phyloP scores from a whole-genome alignment of 2,113 vertebrate genomes.

The Oryzias javanicus region DNA sequence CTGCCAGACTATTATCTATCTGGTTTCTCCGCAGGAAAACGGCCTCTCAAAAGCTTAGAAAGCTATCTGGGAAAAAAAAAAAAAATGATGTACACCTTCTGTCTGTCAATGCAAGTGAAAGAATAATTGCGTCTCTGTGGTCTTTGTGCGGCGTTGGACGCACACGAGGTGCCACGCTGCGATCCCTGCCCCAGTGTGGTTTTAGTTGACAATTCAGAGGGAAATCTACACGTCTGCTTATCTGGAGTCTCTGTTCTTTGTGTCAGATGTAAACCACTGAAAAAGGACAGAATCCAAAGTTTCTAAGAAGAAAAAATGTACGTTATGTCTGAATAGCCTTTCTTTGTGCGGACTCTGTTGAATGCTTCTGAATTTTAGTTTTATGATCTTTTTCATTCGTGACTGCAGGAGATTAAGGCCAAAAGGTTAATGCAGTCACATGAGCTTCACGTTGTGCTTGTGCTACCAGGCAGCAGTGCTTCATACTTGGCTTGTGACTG shows the following conservation, averaged over 20 bases:
- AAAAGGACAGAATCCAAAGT: slow-evolving; percentile 33
- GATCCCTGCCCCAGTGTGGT: slow-evolving; percentile 41
- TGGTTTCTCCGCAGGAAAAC: slow-evolving; percentile 14
- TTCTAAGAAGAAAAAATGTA: slow-evolving; percentile 34
- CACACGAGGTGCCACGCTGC: slow-evolving; percentile 14
- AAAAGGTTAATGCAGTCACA: slow-evolving; percentile 75
- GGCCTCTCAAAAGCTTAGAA: slow-evolving; percentile 13
- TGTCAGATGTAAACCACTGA: slow-evolving; percentile 46
- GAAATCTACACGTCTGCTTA: slow-evolving; percentile 32
- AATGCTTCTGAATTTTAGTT: slow-evolving; percentile 30
- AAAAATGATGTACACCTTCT: slow-evolving; percentile 36
- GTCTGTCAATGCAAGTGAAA: slow-evolving; percentile 36
- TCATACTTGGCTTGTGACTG: slow-evolving; percentile 64
- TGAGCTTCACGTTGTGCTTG: slow-evolving; percentile 70
- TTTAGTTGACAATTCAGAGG: slow-evolving; percentile 45
- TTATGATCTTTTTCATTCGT: slow-evolving; percentile 36
- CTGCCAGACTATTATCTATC: slow-evolving; percentile 17
- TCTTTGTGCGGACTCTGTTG: slow-evolving; percentile 13
- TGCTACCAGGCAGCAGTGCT: slow-evolving; percentile 60
- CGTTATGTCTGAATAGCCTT: slow-evolving; percentile 13
- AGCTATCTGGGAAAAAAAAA: slow-evolving; percentile 36
- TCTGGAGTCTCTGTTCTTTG: slow-evolving; percentile 32
- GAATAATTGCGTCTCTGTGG: slow-evolving; percentile 37
- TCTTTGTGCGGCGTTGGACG: slow-evolving; percentile 44
- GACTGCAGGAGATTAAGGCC: slow-evolving; percentile 63